phyloP scores from a whole-genome alignment of 1,140 invertebrate genomes.

The Drosophila bifasciata region DNA sequence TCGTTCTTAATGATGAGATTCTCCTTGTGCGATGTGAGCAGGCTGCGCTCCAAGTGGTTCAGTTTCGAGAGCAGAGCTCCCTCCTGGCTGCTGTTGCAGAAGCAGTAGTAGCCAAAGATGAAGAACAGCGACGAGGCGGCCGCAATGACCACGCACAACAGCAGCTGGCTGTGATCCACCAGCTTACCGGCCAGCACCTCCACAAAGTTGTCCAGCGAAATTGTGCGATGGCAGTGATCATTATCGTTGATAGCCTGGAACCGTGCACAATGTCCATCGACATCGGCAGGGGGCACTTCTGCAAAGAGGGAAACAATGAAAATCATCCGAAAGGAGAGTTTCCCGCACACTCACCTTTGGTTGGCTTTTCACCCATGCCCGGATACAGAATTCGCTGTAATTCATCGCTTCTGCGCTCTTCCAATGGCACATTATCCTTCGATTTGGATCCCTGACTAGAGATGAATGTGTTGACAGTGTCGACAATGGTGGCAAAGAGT shows the following conservation, averaged over 20 bases:
- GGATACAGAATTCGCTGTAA: slow-evolving; percentile 65
- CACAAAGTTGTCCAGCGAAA: slow-evolving; percentile 66
- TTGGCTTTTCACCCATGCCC: neutral
- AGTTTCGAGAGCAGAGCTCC: slow-evolving; percentile 86
- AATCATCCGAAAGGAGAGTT: neutral
- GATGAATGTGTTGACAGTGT: slow-evolving; percentile 75
- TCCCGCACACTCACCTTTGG: slow-evolving; percentile 13
- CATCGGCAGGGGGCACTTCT: slow-evolving; percentile 8
- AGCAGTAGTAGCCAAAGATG: slow-evolving; percentile 90
- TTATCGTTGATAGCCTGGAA: slow-evolving; percentile 3
- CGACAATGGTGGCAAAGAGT: slow-evolving; percentile 74
- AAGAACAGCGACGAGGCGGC: slow-evolving; percentile 89
- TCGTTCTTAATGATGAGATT: slow-evolving; percentile 88
- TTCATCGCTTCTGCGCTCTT: slow-evolving; percentile 36
- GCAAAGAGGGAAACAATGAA: neutral
- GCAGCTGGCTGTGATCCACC: slow-evolving; percentile 74
- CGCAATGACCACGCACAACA: slow-evolving; percentile 86
- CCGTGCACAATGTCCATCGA: slow-evolving; percentile 51
- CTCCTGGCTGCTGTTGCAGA: slow-evolving; percentile 89
- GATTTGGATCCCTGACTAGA: slow-evolving; percentile 46
- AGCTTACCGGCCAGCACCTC: slow-evolving; percentile 60
- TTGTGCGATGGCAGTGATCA: slow-evolving; percentile 39
- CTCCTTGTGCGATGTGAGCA: slow-evolving; percentile 85
- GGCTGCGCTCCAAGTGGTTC: slow-evolving; percentile 86
- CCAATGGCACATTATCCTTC: slow-evolving; percentile 23